phyloP scores from a whole-genome alignment of 2,113 vertebrate genomes.

The Onychorhynchus coronatus region DNA sequence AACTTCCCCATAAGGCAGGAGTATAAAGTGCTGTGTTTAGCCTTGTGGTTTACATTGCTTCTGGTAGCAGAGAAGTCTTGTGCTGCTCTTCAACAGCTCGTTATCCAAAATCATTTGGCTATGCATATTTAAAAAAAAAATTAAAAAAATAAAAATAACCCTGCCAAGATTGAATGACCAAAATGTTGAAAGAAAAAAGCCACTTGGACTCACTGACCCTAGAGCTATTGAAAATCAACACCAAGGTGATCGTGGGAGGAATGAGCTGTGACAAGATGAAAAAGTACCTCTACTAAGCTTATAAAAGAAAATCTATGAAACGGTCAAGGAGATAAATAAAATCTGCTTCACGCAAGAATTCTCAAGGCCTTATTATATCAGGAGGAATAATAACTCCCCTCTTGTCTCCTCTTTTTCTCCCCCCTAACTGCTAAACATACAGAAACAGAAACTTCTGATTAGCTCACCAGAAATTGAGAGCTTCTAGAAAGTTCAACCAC shows the following conservation, averaged over 20 bases:
- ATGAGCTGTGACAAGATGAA: slow-evolving; percentile 60
- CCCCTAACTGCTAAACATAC: not conserved
- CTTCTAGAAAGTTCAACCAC: not conserved
- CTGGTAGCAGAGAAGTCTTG: not conserved
- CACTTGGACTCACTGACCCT: slow-evolving; percentile 17
- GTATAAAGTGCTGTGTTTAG: not conserved
- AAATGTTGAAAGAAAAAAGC: not conserved
- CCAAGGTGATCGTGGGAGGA: slow-evolving; percentile 11
- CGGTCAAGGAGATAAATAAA: slow-evolving; percentile 56
- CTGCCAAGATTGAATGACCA: not conserved
- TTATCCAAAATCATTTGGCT: slow-evolving; percentile 29
- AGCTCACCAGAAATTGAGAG: not conserved
- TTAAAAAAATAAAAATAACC: not conserved
- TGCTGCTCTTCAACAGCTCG: slow-evolving; percentile 39
- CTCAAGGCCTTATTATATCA: slow-evolving; percentile 30
- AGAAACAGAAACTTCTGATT: not conserved
- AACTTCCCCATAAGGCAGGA: not conserved
- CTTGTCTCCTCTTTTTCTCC: not conserved
- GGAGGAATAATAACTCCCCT: slow-evolving; percentile 21
- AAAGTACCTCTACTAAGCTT: slow-evolving; percentile 21
- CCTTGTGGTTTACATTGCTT: not conserved
- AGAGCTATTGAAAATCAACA: slow-evolving; percentile 30
- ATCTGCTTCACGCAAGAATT: slow-evolving; percentile 57
- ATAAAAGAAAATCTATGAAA: slow-evolving; percentile 56
- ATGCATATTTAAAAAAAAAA: not conserved